Evolutionary conservation across 2,888 invertebrate genomes (phyloP), one percentile per base, ranked within the genome.

Genomic region (Diadromus collaris): DNA sequence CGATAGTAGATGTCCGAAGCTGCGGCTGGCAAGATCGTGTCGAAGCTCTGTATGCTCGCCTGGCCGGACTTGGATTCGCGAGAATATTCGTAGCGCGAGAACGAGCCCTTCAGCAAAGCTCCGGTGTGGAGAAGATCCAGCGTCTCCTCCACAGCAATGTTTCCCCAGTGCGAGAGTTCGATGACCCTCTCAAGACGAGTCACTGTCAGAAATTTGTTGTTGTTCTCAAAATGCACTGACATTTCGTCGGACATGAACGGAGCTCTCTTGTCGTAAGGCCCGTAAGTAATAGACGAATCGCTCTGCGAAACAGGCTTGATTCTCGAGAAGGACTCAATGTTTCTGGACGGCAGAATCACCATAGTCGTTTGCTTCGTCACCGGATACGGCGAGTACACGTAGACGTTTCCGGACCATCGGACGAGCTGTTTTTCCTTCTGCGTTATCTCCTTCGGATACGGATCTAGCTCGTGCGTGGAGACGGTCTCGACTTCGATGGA

Each of bases 161-260:
- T 99, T 9, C 99, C 99, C 99, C 99, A 99, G 90, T 99, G 99
- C 0, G 99, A 99, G 2, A 99, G 95, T 92, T 99, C 99, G 86
- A 99, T 96, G 0, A 94, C 92, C 64, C 99, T 94, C 85, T 97
- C 96, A 83, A 99, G 91, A 60, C 94, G 93, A 0, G 96, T 96
- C 0, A 99, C 97, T n/a, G 97, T 97, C 83, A 99, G 92, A 91
- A 99, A 99, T 38, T 99, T 98, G 51, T 96, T 94, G 90, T 98
- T 98, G 91, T 99, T 99, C 91, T 99, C 99, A 89, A 95, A 99
- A 91, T 99, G 99, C 44, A 99, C 92, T 51, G 92, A 92, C 84
- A 99, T 90, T 83, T 95, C 94, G 83, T 95, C 94, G 81, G 92
- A 90, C 21, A 92, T 91, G 78, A 93, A 93, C 0, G 94, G 91